A percentile compares a stretch with the other conserved stretches of the same genome.
Evolutionary conservation across 2,888 invertebrate genomes (phyloP).

Genomic region (Prenolepis imparis): DNA sequence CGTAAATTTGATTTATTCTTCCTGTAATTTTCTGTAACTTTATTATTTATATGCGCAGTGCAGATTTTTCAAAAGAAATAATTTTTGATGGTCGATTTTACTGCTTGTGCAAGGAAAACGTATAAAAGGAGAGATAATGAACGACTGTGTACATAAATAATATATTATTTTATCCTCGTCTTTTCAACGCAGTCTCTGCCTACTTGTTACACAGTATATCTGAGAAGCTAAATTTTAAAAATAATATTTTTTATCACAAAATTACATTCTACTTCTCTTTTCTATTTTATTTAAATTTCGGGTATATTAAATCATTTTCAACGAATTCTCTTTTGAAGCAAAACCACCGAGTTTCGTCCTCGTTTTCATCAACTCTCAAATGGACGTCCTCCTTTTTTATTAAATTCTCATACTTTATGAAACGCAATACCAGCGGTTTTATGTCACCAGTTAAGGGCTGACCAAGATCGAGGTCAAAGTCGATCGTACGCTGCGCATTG

Average conservation of each 20-base stretch:
- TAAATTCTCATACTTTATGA: not conserved
- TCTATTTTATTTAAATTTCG: not conserved
- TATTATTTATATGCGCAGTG: constrained; percentile 8
- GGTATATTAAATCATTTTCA: not conserved
- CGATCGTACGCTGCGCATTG: constrained; percentile 29
- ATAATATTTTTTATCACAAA: not conserved
- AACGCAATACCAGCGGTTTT: not conserved
- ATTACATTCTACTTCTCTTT: not conserved
- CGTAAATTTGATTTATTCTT: not conserved
- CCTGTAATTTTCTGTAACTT: not conserved
- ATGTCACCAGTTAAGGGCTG: constrained; percentile 41
- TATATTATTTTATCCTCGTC: not conserved
- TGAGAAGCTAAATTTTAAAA: not conserved
- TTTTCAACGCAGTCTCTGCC: not conserved
- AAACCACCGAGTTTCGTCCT: too few relatives aligned
- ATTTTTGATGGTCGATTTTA: constrained; percentile 7
- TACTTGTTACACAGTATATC: not conserved
- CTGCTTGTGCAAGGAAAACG: not conserved
- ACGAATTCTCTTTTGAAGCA: not conserved
- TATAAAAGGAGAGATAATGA: not conserved
- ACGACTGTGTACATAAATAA: not conserved
- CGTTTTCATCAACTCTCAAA: too few relatives aligned
- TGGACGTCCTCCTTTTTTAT: not conserved
- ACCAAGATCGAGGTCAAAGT: constrained; percentile 62
- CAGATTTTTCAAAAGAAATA: constrained; percentile 15